Percentiles rank a stretch among this genome's conserved stretches.
Evolutionary conservation across 2,113 vertebrate species (phyloP).

Genomic region (Thalassarche chlororhynchos): DNA sequence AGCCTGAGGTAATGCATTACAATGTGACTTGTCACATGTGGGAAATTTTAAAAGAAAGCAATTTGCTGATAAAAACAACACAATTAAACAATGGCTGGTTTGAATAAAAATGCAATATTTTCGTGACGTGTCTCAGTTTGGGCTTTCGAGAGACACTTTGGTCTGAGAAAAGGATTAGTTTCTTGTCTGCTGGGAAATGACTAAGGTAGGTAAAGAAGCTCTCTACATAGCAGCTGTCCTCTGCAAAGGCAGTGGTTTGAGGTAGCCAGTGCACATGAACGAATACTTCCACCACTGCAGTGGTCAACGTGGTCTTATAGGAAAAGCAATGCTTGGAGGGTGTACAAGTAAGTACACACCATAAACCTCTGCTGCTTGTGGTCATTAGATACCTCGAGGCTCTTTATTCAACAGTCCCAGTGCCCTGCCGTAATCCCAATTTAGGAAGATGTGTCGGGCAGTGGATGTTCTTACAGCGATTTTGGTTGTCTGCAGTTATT

Average conservation of each 20-base stretch:
- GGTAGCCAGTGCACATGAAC: background rate
- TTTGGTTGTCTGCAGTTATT: background rate
- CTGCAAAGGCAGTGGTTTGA: background rate
- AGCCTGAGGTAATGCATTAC: slow-evolving; percentile 41
- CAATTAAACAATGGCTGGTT: slow-evolving; percentile 20
- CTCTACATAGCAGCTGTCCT: background rate
- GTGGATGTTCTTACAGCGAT: background rate
- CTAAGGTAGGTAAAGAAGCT: background rate
- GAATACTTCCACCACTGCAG: background rate
- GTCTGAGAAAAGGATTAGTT: background rate
- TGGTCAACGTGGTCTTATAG: background rate
- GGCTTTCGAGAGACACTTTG: background rate
- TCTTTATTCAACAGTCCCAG: background rate
- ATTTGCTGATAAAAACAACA: slow-evolving; percentile 31
- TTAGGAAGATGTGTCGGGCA: rapidly evolving
- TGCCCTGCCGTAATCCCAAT: background rate
- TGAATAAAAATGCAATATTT: slow-evolving; percentile 13
- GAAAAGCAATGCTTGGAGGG: background rate
- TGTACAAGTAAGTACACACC: background rate
- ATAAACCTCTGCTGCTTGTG: background rate
- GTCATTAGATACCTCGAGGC: background rate
- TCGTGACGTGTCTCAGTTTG: background rate
- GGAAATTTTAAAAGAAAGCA: slow-evolving; percentile 13
- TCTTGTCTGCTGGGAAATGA: background rate
- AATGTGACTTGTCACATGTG: background rate